These are phyloP conservation scores for Tachycineta bicolor DNA, from an alignment of 2,113 vertebrate species.

Conservation along the genomic window DNA sequence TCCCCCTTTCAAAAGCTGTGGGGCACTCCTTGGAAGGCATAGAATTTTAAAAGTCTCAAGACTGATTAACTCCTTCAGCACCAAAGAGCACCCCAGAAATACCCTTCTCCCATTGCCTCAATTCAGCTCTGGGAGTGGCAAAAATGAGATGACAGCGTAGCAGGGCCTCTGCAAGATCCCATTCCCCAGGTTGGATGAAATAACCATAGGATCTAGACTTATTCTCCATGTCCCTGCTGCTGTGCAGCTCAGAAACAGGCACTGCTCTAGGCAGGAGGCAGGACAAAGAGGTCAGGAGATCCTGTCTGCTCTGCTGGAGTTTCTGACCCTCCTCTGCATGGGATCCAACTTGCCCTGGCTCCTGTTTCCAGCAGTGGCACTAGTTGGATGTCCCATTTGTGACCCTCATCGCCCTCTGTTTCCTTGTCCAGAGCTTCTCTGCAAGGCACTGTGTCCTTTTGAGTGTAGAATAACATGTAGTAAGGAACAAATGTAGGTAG, in stretches of 20 bases:
- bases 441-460: not conserved
- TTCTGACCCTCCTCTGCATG: not conserved
- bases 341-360: not conserved
- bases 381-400: fast-evolving
- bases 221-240: not conserved
- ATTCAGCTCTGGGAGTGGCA: not conserved
- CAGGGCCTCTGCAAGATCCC: not conserved
- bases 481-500: not conserved
- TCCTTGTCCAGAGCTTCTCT: not conserved
- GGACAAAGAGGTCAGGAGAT: not conserved
- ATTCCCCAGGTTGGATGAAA: not conserved
- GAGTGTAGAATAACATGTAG: not conserved
- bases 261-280: not conserved
- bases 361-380: not conserved
- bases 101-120: not conserved
- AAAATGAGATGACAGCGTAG: not conserved
- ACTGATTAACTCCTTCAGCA: not conserved
- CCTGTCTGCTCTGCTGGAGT: not conserved
- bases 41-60: not conserved
- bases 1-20: not conserved
- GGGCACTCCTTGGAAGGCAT: not conserved
- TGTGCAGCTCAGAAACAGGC: not conserved
- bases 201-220: not conserved
- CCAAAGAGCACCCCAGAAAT: not conserved
- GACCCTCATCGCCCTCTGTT: not conserved